Evolutionary conservation across 2,888 invertebrate genomes (phyloP), one percentile per base, ranked within the genome.

Genomic region (Pandemis cinnamomeana): DNA sequence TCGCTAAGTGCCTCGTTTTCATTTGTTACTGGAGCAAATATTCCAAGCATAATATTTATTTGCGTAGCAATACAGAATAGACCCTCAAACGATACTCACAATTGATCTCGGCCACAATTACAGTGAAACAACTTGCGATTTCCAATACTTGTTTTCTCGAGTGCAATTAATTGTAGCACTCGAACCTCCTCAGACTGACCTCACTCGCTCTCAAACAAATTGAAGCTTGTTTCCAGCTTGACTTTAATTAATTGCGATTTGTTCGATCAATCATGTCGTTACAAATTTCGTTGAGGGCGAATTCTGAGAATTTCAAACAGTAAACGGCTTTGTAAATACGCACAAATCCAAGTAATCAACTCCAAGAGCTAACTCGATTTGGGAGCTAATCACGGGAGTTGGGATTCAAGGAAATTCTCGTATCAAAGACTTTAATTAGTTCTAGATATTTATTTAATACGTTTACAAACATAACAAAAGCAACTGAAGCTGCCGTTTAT

Each of bases 241-340:
- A 70, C 70, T 69, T 66, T 66, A 66, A 70, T 73, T 69, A 73
- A 73, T 74, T 74, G 53, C 61, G 58, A 73, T 70, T 67, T 61
- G 69, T 73, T 73, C 64, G 66, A 48, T 51, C 15, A 64, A 73
- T 73, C 69, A 69, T 73, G 69, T 58, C 72, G 55, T 58, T 55
- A 48, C 69, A 51, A 58, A 69, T 64, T 72, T 63, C 41, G 55
- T 69, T 69, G 11, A 58, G 48, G 53, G 27, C 44, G 71, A 15
- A 58, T 60, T 62, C 42, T 27, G 64, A 13, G 27, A 68, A 63
- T 63, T 69, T 64, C 6, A 11, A 42, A 66, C 44, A 53, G n/a
- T 27, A 67, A 53, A 67, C 51, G 41, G n/a, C 67, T 8, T 48
- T 51, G 36, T n/a, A 36, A 36, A 27, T 51, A 67, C 41, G n/a